phyloP scores from a whole-genome alignment of 2,888 invertebrate species.

The Coremacera marginata region DNA sequence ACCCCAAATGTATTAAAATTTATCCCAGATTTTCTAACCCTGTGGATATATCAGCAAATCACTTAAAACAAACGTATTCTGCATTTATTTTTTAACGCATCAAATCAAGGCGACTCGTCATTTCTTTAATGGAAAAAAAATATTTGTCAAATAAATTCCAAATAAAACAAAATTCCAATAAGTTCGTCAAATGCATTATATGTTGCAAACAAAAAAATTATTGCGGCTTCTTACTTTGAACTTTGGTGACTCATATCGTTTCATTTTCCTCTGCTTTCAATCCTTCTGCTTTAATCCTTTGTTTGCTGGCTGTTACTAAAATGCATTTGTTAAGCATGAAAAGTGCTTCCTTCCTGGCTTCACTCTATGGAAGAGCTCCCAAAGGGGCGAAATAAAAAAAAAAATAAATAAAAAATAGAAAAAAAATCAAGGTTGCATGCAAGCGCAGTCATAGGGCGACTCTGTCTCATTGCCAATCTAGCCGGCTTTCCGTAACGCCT shows the following conservation, averaged over 20 bases:
- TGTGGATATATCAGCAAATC: too few relatives aligned
- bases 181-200: background rate
- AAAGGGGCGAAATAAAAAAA: background rate
- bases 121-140: too few relatives aligned
- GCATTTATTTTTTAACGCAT: too few relatives aligned
- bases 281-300: background rate
- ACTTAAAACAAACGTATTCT: too few relatives aligned
- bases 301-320: background rate
- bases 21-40: too few relatives aligned
- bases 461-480: background rate
- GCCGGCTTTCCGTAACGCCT: too few relatives aligned
- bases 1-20: too few relatives aligned
- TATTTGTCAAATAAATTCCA: too few relatives aligned
- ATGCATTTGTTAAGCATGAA: slow-evolving; percentile 15
- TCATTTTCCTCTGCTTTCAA: background rate
- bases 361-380: background rate
- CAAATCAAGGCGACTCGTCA: too few relatives aligned
- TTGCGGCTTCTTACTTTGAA: background rate
- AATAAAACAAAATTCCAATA: too few relatives aligned
- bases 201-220: background rate
- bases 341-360: slow-evolving; percentile 17
- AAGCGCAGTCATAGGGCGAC: slow-evolving; percentile 13
- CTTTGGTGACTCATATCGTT: background rate
- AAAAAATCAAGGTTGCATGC: slow-evolving; percentile 16
- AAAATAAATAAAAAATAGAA: background rate